Base-by-base conservation (phyloP, 2,797 vertebrate species). In the Gobio occitaniae region DNA sequence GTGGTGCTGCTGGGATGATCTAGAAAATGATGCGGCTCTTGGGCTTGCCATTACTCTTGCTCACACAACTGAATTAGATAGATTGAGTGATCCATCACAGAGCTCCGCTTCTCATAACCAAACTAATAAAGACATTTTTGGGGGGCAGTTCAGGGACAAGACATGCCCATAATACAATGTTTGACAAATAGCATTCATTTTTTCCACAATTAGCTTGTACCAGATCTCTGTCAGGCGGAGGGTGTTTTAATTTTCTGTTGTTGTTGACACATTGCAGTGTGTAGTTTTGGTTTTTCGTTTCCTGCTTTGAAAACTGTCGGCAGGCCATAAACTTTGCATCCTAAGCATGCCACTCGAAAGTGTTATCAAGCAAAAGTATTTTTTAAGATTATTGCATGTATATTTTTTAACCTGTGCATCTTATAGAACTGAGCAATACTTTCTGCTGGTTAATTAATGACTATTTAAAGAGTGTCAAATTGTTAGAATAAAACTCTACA, bases 41-140 rank as follows among this genome's bases (percentile, higher is more conserved):
- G 90, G 88, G 86, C 88, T 79, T 77, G 65, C 88, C 90, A 94
- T 94, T 91, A 90, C 89, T 94, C 93, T 93, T 92, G 87, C 90
- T 93, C 90, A 90, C 92, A 87, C 91, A 91, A 92, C 90, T 90
- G 89, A 91, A 92, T 93, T 93, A 93, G 90, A 88, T 61, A 89
- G 89, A 93, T 91, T 92, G 92, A 93, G 91, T 89, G 88, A 94
- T 94, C 90, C 91, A 93, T 95, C 94, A 94, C 90, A 85, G 56
- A 86, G 86, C 87, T 79, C 80, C 76, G 56, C 77, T 89, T 90
- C 90, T 91, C 91, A 92, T 91, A 90, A 90, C 87, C 89, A 88
- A 91, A 92, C 89, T 89, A 92, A 91, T 90, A 88, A 92, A 88
- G 90, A 88, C 76, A 78, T 89, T 89, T 90, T 89, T 90, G 74